Evolutionary conservation across 2,797 vertebrate genomes (phyloP).

Genomic region (Oryzias dopingdopingensis): DNA sequence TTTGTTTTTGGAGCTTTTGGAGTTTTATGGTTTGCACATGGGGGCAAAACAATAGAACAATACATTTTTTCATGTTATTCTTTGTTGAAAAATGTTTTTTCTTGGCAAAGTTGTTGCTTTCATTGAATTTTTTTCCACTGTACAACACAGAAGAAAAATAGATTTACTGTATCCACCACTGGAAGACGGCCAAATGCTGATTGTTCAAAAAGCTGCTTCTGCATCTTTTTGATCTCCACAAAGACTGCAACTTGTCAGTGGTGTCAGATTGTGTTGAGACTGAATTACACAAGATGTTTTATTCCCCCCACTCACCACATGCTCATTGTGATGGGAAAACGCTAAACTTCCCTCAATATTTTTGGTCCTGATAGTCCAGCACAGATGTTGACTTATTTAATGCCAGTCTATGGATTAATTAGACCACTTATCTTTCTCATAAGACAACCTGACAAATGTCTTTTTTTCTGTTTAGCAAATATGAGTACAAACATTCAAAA

Average conservation of each 20-base stretch:
- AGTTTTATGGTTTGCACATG: too few relatives aligned
- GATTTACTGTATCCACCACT: neutral
- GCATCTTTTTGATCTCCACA: conserved; percentile 1
- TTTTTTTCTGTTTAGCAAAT: too few relatives aligned
- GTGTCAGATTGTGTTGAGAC: conserved; percentile 17
- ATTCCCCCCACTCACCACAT: conserved; percentile 22
- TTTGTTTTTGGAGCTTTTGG: too few relatives aligned
- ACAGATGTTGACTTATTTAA: conserved; percentile 71
- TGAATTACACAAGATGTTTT: conserved; percentile 27
- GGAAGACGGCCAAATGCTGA: neutral
- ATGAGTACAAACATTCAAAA: too few relatives aligned
- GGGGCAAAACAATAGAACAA: too few relatives aligned
- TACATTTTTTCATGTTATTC: too few relatives aligned
- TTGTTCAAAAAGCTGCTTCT: conserved; percentile 4
- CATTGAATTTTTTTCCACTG: neutral
- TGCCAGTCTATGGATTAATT: too few relatives aligned
- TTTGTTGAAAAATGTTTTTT: too few relatives aligned
- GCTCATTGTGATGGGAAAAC: conserved; percentile 51
- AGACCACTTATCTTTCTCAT: too few relatives aligned
- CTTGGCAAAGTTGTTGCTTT: neutral
- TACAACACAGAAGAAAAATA: neutral
- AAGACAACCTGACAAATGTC: too few relatives aligned
- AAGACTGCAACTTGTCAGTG: conserved; percentile 4
- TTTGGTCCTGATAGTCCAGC: conserved; percentile 46
- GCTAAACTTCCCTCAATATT: conserved; percentile 46